Conservation (phyloP, 1,140 invertebrate genomes). For the Eurosta solidaginis region DNA sequence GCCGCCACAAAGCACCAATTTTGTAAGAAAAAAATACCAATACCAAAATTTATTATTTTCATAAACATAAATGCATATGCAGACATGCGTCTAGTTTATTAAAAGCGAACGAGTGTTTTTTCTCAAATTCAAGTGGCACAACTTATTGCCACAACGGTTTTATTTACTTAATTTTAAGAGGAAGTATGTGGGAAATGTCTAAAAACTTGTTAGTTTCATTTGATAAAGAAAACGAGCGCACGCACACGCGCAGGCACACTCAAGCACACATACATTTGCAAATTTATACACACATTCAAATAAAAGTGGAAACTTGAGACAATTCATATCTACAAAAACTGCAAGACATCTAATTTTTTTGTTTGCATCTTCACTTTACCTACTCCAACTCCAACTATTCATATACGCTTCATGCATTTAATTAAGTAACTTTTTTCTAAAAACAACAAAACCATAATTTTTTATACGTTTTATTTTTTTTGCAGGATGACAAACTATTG, state of each 20-base stretch:
- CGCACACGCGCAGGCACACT: too few relatives aligned
- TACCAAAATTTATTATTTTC: background rate
- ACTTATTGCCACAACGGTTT: background rate
- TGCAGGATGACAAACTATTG: background rate
- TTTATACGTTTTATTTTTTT: too few relatives aligned
- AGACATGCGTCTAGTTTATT: background rate
- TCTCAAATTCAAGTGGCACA: slow-evolving; percentile 2
- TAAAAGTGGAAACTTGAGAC: too few relatives aligned
- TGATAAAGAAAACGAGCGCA: too few relatives aligned
- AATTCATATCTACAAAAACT: background rate
- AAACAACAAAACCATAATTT: too few relatives aligned
- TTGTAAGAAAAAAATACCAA: background rate
- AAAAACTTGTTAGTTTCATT: slow-evolving; percentile 3
- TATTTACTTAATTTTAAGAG: background rate
- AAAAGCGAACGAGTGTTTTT: background rate
- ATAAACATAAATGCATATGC: background rate
- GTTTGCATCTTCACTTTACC: background rate
- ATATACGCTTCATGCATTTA: too few relatives aligned
- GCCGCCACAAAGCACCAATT: background rate
- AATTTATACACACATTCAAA: background rate
- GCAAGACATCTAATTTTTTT: background rate
- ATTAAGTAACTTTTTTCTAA: too few relatives aligned
- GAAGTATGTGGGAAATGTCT: slow-evolving; percentile 9
- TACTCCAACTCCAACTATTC: too few relatives aligned
- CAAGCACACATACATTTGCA: background rate